phyloP scores from a whole-genome alignment of 2,888 invertebrate species.

The Lasius fuliginosus region DNA sequence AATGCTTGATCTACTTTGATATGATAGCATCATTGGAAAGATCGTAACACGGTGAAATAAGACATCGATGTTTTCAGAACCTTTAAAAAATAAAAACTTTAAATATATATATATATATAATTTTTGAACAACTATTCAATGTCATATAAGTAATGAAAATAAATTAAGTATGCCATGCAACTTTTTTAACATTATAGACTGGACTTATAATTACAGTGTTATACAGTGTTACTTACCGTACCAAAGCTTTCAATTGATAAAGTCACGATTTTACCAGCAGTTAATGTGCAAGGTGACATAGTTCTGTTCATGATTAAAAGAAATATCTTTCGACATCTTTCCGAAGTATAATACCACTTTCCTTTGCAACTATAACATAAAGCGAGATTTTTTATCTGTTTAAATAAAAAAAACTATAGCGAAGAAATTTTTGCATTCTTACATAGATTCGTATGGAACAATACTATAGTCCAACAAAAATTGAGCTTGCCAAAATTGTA shows the following conservation, averaged over 20 bases:
- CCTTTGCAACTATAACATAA: conserved; percentile 5
- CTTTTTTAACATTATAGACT: background rate
- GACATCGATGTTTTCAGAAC: conserved; percentile 37
- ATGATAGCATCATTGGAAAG: conserved; percentile 14
- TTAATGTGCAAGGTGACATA: conserved; percentile 13
- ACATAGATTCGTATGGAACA: conserved; percentile 32
- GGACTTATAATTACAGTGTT: background rate
- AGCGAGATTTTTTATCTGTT: background rate
- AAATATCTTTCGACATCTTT: conserved; percentile 11
- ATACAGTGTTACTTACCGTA: background rate
- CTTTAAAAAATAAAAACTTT: background rate
- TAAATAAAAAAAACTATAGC: background rate
- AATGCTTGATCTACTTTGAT: background rate
- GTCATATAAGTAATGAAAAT: background rate
- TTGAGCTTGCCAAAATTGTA: conserved; percentile 41
- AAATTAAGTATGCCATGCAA: background rate
- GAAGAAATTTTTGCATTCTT: background rate
- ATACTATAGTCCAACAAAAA: conserved; percentile 34
- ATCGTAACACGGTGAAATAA: conserved; percentile 34
- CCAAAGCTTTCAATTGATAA: conserved; percentile 27
- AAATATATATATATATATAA: background rate
- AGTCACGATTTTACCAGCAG: conserved; percentile 12
- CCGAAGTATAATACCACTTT: conserved; percentile 14
- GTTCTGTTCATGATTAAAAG: conserved; percentile 36
- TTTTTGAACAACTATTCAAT: background rate